Evolutionary conservation across 2,888 invertebrate species (phyloP).

Genomic region (Bombylius major): DNA sequence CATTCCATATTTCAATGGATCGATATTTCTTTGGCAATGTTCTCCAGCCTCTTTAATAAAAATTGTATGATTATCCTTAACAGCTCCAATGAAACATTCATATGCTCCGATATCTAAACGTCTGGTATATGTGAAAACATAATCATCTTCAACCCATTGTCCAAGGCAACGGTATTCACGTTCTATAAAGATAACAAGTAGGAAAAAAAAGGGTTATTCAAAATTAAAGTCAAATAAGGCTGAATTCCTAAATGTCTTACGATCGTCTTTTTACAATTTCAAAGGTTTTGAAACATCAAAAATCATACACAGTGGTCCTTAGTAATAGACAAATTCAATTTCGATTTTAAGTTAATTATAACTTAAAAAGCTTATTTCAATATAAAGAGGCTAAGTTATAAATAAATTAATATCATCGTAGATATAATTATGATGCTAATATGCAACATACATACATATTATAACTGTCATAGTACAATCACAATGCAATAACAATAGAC

Average conservation of each 20-base stretch:
- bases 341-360: no score
- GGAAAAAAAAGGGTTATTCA: background rate
- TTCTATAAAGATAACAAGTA: constrained; percentile 31
- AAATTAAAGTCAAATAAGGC: background rate
- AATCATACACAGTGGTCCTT: no score
- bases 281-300: no score
- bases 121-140: constrained; percentile 52
- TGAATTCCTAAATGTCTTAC: no score
- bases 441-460: no score
- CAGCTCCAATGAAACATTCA: constrained; percentile 53
- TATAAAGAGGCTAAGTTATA: no score
- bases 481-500: constrained; percentile 4
- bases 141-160: constrained; percentile 49
- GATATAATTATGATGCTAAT: no score
- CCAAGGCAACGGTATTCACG: constrained; percentile 52
- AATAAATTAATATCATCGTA: no score
- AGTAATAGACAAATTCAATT: no score
- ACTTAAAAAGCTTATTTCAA: no score
- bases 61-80: constrained; percentile 43
- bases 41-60: constrained; percentile 55
- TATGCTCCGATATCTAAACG: constrained; percentile 46
- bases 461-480: constrained; percentile 5
- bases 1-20: constrained; percentile 49
- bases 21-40: constrained; percentile 46
- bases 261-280: no score